phyloP scores from a whole-genome alignment of 2,888 invertebrate species.

The Gymnocheta viridis region DNA sequence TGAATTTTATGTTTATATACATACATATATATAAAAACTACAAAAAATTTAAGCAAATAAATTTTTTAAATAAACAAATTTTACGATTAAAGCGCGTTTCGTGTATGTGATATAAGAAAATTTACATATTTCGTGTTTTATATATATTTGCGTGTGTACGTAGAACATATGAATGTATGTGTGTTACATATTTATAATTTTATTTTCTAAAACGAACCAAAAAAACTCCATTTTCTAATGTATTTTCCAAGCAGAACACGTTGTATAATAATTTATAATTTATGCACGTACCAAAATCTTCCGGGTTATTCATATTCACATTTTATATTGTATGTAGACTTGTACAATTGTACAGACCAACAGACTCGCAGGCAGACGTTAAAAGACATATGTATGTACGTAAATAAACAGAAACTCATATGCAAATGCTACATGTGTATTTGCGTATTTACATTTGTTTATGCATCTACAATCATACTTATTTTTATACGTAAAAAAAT shows the following conservation, averaged over 20 bases:
- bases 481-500: not conserved
- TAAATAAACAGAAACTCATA: not conserved
- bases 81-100: too few species aligned
- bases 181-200: not conserved
- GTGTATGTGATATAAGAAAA: too few species aligned
- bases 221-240: constrained; percentile 18
- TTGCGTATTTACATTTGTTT: not conserved
- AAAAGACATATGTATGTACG: not conserved
- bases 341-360: not conserved
- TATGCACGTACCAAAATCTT: constrained; percentile 49
- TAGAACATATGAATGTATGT: not conserved
- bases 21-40: too few species aligned
- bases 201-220: constrained; percentile 3
- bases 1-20: too few species aligned
- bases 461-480: not conserved
- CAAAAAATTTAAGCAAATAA: too few species aligned
- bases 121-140: too few species aligned
- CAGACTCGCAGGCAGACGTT: not conserved
- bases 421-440: not conserved
- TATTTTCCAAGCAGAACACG: constrained; percentile 26
- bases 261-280: constrained; percentile 52
- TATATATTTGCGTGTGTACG: not conserved
- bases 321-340: not conserved
- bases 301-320: constrained; percentile 3
- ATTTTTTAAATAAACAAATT: too few species aligned